phyloP scores from a whole-genome alignment of 1,140 invertebrate genomes.

The Drosophila bipectinata region DNA sequence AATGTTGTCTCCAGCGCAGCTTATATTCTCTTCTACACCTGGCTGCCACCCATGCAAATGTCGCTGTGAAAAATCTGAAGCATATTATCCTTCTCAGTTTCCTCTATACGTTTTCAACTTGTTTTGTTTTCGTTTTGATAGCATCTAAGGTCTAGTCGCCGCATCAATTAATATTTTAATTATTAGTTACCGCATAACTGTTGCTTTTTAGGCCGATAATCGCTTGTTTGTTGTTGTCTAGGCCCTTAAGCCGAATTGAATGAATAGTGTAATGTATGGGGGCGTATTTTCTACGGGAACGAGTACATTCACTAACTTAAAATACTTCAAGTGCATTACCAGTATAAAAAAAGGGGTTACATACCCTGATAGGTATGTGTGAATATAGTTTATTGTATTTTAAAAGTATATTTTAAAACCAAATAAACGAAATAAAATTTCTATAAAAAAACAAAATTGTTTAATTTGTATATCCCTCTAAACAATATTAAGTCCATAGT shows the following conservation, averaged over 20 bases:
- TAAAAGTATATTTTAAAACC: constrained; percentile 73
- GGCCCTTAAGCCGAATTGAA: not conserved
- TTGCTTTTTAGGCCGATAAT: constrained; percentile 50
- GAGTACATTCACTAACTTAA: constrained; percentile 14
- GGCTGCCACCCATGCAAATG: constrained; percentile 60
- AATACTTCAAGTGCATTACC: constrained; percentile 65
- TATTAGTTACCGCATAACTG: constrained; percentile 39
- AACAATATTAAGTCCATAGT: too few relatives aligned
- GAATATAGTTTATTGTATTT: constrained; percentile 63
- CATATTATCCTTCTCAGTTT: not conserved
- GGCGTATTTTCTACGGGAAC: constrained; percentile 23
- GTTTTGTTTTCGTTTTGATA: constrained; percentile 24
- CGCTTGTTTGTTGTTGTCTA: constrained; percentile 60
- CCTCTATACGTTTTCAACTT: constrained; percentile 10
- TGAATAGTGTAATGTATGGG: constrained; percentile 17
- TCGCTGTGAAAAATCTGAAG: constrained; percentile 30
- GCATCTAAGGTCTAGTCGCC: constrained; percentile 59
- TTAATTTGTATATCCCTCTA: too few relatives aligned
- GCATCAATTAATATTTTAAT: constrained; percentile 21
- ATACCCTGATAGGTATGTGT: constrained; percentile 9
- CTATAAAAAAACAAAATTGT: constrained; percentile 8
- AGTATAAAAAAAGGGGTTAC: constrained; percentile 15
- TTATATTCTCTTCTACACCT: constrained; percentile 92
- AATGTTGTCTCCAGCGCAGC: constrained; percentile 90
- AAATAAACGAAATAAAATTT: constrained; percentile 80